A percentile compares a stretch with the other conserved stretches of the same genome.
phyloP scores from a whole-genome alignment of 1,140 invertebrate species.

The Saccostrea glomerata region DNA sequence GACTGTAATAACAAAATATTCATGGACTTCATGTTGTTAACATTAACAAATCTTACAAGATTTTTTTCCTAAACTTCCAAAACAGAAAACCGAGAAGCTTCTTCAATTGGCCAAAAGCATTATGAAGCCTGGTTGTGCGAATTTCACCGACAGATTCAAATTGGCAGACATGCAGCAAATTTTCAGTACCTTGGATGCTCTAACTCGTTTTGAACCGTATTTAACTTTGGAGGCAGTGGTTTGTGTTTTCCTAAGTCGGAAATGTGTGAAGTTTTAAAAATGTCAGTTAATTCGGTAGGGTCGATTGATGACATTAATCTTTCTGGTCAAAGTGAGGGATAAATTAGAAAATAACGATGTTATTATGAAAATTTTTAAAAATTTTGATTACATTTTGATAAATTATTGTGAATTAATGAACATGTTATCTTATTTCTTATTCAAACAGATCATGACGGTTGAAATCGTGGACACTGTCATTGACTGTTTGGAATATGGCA shows the following conservation, averaged over 20 bases:
- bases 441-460: neutral
- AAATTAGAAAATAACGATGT: too few species aligned
- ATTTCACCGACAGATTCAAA: neutral
- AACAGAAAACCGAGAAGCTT: neutral
- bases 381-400: neutral
- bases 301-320: too few species aligned
- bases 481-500: neutral
- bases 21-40: neutral
- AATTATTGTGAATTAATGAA: neutral
- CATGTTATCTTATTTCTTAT: neutral
- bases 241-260: neutral
- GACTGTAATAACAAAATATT: neutral
- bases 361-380: too few species aligned
- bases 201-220: neutral
- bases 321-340: too few species aligned
- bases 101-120: neutral
- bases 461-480: neutral
- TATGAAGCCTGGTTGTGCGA: neutral
- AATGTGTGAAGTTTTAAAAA: too few species aligned
- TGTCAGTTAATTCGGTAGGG: too few species aligned
- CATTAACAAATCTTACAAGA: neutral
- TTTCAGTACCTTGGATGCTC: neutral
- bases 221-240: neutral
- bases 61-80: neutral
- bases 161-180: neutral